phyloP scores from a whole-genome alignment of 2,888 invertebrate species.

The Agriotes lineatus region DNA sequence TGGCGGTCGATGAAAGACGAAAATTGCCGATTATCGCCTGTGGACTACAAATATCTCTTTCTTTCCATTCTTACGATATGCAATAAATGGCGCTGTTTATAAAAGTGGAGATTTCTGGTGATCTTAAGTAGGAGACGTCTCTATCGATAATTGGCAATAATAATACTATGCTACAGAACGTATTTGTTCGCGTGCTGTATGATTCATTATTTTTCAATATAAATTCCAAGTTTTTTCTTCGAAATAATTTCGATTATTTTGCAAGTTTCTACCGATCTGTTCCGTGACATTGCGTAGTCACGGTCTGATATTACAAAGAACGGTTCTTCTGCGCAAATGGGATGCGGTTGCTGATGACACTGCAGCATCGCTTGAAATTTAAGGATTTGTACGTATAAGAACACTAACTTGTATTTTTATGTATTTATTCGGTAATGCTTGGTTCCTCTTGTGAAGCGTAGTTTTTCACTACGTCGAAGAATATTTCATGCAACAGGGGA shows the following conservation, averaged over 20 bases:
- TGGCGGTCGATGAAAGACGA: too few relatives aligned
- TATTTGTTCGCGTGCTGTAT: not conserved
- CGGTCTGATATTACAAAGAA: conserved; percentile 38
- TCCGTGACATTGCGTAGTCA: conserved; percentile 46
- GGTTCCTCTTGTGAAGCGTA: too few relatives aligned
- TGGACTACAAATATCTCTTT: too few relatives aligned
- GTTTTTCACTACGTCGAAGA: too few relatives aligned
- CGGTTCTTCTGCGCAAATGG: conserved; percentile 29
- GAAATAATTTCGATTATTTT: conserved; percentile 13
- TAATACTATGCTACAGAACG: not conserved
- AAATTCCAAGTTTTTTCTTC: conserved; percentile 20
- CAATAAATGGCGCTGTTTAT: too few relatives aligned
- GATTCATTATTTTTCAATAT: conserved; percentile 12
- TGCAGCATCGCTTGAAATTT: not conserved
- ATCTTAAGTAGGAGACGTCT: not conserved
- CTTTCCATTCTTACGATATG: too few relatives aligned
- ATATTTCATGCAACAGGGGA: too few relatives aligned
- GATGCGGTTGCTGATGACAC: conserved; percentile 16
- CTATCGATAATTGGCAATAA: not conserved
- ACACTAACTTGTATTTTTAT: too few relatives aligned
- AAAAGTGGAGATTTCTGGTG: not conserved
- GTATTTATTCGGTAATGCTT: too few relatives aligned
- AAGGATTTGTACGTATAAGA: too few relatives aligned
- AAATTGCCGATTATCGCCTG: too few relatives aligned
- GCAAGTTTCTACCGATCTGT: conserved; percentile 38